phyloP scores from a whole-genome alignment of 1,140 invertebrate genomes.

The Diachasmimorpha longicaudata region DNA sequence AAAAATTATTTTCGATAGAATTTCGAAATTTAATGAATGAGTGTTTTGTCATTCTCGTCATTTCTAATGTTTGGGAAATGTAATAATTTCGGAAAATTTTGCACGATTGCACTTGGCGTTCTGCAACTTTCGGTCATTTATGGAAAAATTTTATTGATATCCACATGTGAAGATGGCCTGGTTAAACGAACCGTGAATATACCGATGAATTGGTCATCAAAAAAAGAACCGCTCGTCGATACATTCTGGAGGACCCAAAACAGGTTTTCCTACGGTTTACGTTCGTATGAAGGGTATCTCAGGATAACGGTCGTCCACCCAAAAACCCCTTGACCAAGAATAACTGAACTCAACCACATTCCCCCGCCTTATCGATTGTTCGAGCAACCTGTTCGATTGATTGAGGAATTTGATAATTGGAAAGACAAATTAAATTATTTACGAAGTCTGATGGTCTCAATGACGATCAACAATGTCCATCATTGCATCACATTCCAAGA shows the following conservation, averaged over 20 bases:
- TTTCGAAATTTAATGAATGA: too few species aligned
- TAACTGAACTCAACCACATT: not conserved
- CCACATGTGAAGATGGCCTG: not conserved
- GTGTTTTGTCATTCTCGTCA: too few species aligned
- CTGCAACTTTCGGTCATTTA: not conserved
- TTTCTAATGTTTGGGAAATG: too few species aligned
- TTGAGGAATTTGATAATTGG: too few species aligned
- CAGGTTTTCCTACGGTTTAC: constrained; percentile 31
- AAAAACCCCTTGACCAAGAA: not conserved
- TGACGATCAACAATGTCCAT: too few species aligned
- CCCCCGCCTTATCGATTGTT: not conserved
- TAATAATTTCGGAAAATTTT: not conserved
- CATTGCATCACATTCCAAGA: too few species aligned
- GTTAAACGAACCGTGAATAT: not conserved
- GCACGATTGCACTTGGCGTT: not conserved
- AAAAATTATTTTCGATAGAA: too few species aligned
- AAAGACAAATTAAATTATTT: too few species aligned
- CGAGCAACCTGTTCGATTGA: not conserved
- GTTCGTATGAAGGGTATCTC: not conserved
- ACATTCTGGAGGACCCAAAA: constrained; percentile 22
- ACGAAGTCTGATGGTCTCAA: too few species aligned
- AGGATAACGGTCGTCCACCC: not conserved
- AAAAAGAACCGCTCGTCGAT: constrained; percentile 10
- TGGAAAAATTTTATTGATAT: not conserved
- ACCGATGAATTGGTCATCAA: not conserved